These are phyloP conservation scores for Didymodactylos carnosus DNA, from an alignment of 2,888 invertebrate genomes.

Conservation along the genomic window DNA sequence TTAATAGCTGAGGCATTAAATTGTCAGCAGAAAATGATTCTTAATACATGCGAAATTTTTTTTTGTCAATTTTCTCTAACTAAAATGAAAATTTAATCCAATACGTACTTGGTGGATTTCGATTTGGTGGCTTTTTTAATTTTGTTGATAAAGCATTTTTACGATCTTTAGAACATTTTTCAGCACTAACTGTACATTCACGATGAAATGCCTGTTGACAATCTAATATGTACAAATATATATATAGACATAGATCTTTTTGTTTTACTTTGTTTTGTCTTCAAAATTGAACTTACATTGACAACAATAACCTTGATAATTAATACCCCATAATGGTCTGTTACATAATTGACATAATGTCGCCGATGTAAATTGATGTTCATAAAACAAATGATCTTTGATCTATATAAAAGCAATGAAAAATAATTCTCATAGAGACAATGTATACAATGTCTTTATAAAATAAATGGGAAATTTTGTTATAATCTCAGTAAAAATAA, in stretches of 20 bases:
- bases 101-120: neutral
- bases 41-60: neutral
- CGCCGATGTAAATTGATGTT: neutral
- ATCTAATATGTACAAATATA: neutral
- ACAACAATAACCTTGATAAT: conserved; percentile 11
- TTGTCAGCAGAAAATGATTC: neutral
- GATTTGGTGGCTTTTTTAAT: neutral
- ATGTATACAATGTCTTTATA: too few relatives aligned
- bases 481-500: too few relatives aligned
- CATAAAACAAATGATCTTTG: neutral
- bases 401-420: neutral
- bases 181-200: neutral
- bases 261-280: neutral
- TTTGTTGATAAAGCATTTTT: neutral
- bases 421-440: too few relatives aligned
- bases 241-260: neutral
- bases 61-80: too few relatives aligned
- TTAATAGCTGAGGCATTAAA: neutral
- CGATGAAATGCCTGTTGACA: neutral
- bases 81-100: neutral
- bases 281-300: neutral
- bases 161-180: neutral
- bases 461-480: too few relatives aligned
- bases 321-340: conserved; percentile 11
- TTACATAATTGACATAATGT: neutral